phyloP scores from a whole-genome alignment of 2,797 vertebrate genomes.

The Hemitrygon akajei region DNA sequence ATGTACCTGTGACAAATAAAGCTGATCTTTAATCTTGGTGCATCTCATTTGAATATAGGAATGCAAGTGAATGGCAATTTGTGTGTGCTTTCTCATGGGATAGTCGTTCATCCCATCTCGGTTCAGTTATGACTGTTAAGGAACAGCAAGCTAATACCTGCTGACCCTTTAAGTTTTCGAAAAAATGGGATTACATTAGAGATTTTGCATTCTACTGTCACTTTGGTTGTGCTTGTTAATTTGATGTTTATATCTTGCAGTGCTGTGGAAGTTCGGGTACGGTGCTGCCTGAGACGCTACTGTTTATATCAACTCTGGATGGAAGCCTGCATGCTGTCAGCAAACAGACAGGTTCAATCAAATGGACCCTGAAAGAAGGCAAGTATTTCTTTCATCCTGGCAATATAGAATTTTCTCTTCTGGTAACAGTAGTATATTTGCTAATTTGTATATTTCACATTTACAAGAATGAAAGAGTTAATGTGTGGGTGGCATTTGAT shows the following conservation, averaged over 20 bases:
- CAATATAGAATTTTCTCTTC: background rate
- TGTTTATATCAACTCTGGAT: conserved; percentile 94
- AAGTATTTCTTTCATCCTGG: conserved; percentile 43
- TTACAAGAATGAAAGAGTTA: no score
- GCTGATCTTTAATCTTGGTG: background rate
- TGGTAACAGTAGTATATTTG: background rate
- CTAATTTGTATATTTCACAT: background rate
- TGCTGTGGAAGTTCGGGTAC: conserved; percentile 65
- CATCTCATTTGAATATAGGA: background rate
- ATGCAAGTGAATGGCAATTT: no score
- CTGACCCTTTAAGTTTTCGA: background rate
- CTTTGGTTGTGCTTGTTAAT: background rate
- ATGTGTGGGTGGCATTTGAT: no score
- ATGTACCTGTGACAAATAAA: no score
- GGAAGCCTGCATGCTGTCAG: conserved; percentile 92
- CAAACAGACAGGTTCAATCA: conserved; percentile 88
- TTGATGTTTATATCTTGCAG: conserved; percentile 51
- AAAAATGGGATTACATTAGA: background rate
- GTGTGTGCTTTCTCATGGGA: background rate
- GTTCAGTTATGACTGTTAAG: background rate
- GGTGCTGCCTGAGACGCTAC: conserved; percentile 81
- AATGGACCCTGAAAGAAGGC: conserved; percentile 98
- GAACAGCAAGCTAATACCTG: background rate
- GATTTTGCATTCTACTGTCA: background rate
- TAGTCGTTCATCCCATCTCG: background rate